phyloP scores from a whole-genome alignment of 2,113 vertebrate species.

The Eurypyga helias region DNA sequence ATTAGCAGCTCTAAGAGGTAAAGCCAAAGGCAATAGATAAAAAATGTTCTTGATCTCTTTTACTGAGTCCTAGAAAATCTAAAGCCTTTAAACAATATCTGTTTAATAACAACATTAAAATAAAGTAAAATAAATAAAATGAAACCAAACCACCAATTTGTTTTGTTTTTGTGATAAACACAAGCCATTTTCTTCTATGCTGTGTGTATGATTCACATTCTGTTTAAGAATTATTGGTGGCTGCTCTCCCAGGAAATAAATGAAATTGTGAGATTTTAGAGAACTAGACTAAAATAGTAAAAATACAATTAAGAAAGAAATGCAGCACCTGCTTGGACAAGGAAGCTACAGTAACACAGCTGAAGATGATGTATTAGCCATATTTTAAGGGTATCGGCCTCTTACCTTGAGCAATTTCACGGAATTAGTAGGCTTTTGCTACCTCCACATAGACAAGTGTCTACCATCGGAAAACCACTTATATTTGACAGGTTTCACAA shows the following conservation, averaged over 20 bases:
- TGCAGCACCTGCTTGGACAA: rapidly evolving
- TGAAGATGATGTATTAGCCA: neutral
- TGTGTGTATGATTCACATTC: neutral
- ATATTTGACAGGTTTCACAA: neutral
- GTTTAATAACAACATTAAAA: neutral
- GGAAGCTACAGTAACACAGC: neutral
- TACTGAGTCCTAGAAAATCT: neutral
- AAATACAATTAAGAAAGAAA: neutral
- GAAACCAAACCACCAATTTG: neutral
- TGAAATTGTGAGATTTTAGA: neutral
- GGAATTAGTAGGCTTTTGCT: neutral
- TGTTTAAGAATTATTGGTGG: neutral
- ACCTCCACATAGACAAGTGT: neutral
- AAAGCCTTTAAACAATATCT: neutral
- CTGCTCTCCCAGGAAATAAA: neutral
- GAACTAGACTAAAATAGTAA: neutral
- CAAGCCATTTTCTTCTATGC: neutral
- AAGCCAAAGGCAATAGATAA: neutral
- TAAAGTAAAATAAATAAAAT: neutral
- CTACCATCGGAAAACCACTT: neutral
- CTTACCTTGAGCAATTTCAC: neutral
- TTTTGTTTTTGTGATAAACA: too few species aligned
- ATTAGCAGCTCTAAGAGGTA: neutral
- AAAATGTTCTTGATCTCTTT: neutral
- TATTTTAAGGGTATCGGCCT: neutral